Percentiles rank a stretch among this genome's conserved stretches.
Evolutionary conservation across 1,140 invertebrate genomes (phyloP).

Genomic region (Panagrolaimus sp.): DNA sequence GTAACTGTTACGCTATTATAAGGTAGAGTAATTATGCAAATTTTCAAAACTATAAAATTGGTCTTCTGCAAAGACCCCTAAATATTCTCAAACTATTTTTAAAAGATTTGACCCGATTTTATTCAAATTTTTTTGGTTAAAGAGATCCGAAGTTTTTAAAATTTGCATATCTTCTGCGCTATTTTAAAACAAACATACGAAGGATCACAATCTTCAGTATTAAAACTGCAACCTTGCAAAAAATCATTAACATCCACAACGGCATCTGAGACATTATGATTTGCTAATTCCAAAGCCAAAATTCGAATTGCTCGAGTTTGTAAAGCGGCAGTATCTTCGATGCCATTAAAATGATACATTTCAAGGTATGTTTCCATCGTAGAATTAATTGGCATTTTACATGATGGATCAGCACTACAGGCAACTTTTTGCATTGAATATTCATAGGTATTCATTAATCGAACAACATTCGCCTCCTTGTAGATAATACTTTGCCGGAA

Average conservation of each 20-base stretch:
- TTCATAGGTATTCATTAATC: conserved; percentile 34
- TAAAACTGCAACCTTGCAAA: conserved; percentile 38
- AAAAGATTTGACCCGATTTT: too few species aligned
- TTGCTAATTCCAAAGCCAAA: conserved; percentile 28
- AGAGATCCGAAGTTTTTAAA: too few species aligned
- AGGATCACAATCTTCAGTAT: conserved; percentile 34
- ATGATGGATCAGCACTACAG: conserved; percentile 25
- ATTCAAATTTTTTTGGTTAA: too few species aligned
- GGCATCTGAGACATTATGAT: conserved; percentile 24
- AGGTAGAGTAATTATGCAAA: too few species aligned
- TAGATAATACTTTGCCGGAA: conserved; percentile 22
- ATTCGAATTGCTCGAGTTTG: conserved; percentile 33
- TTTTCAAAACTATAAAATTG: too few species aligned
- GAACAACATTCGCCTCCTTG: conserved; percentile 25
- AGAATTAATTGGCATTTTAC: conserved; percentile 23
- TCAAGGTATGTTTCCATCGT: conserved; percentile 27
- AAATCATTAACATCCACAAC: conserved; percentile 24
- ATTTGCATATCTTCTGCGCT: too few species aligned
- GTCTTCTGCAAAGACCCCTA: too few species aligned
- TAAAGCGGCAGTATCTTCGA: conserved; percentile 33
- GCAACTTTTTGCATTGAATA: conserved; percentile 32
- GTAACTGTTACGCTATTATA: too few species aligned
- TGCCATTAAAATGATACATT: conserved; percentile 27
- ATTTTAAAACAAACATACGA: background rate
- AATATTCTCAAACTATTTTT: too few species aligned